Evolutionary conservation across 2,113 vertebrate genomes (phyloP).

Genomic region (Paradoxurus hermaphroditus): DNA sequence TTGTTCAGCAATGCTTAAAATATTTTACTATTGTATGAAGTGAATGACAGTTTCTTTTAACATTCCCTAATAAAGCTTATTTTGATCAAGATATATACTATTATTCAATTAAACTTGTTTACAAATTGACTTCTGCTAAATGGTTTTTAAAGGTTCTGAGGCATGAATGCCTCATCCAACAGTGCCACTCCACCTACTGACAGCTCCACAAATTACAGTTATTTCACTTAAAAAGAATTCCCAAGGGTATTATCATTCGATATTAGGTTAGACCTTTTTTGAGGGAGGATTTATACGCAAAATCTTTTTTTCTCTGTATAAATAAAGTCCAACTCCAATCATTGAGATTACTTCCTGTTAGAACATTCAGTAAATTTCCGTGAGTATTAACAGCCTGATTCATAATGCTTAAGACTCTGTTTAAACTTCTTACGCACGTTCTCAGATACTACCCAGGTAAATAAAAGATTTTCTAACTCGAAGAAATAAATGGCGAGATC

Average conservation of each 20-base stretch:
- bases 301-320: not conserved
- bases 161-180: not conserved
- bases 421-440: not conserved
- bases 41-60: not conserved
- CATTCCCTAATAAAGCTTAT: not conserved
- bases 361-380: not conserved
- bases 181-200: conserved; percentile 22
- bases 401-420: not conserved
- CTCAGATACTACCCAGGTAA: not conserved
- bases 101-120: conserved; percentile 20
- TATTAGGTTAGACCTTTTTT: not conserved
- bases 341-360: not conserved
- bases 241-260: not conserved
- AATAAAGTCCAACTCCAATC: not conserved
- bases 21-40: not conserved
- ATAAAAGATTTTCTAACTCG: not conserved
- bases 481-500: not conserved
- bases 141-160: not conserved
- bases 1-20: not conserved
- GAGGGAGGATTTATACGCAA: not conserved
- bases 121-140: not conserved
- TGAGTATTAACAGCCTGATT: not conserved
- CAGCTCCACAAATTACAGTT: conserved; percentile 8
- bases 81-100: not conserved
- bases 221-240: not conserved